A percentile compares a stretch with the other conserved stretches of the same genome.
Evolutionary conservation across 2,113 vertebrate species (phyloP).

Genomic region (Caranx melampygus): DNA sequence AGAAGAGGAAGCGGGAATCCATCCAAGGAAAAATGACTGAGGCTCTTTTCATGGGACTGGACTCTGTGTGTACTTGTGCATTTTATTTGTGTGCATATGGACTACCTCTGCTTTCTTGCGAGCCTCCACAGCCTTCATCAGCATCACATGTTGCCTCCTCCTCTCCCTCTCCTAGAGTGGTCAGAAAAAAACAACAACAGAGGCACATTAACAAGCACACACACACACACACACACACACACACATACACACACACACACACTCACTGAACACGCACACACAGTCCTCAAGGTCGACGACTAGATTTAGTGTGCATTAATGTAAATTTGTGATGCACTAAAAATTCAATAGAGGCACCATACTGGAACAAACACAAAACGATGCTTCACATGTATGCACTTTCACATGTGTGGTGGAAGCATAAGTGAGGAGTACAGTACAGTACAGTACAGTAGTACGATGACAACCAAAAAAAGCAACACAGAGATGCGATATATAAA

Average conservation of each 20-base stretch:
- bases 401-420: conserved; percentile 80
- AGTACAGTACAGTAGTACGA: conserved; percentile 70
- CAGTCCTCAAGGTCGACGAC: conserved; percentile 55
- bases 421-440: conserved; percentile 77
- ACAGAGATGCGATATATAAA: conserved; percentile 79
- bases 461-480: conserved; percentile 84
- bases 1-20: conserved; percentile 60
- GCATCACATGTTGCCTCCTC: conserved; percentile 97
- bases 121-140: conserved; percentile 99
- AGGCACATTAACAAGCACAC: conserved; percentile 72
- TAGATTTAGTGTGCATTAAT: conserved; percentile 68
- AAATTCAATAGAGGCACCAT: conserved; percentile 80
- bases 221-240: too few relatives aligned
- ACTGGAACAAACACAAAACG: conserved; percentile 75
- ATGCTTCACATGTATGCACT: conserved; percentile 80
- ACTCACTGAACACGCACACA: conserved; percentile 1
- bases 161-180: conserved; percentile 95
- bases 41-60: conserved; percentile 64
- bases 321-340: conserved; percentile 62
- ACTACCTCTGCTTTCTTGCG: conserved; percentile 99
- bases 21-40: conserved; percentile 64
- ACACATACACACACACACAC: too few relatives aligned
- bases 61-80: conserved; percentile 55
- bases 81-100: conserved; percentile 60
- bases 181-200: conserved; percentile 73